Base-by-base conservation (phyloP, 2,113 vertebrate species). In the Oncorhynchus keta region DNA sequence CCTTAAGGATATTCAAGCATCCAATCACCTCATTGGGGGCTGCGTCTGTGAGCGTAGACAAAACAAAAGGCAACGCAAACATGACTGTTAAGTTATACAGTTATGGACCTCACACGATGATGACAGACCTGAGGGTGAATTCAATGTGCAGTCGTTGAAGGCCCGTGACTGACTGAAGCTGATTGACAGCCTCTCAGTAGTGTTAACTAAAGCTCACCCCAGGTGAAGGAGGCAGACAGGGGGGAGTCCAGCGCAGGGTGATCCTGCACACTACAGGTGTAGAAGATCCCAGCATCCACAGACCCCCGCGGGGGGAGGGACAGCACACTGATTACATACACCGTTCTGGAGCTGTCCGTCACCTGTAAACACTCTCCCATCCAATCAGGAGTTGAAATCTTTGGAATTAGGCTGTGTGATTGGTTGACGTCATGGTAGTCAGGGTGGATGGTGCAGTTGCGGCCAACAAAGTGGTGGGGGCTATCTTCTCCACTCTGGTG, bases 191-290 rank as follows among this genome's bases (percentile, higher is more conserved):
- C 20, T 24, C n/a, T 13, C 13, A 22, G 59, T 55, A 18, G 16
- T 3, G 16, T 20, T 57, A 20, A 57, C 20, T 18, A 22, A 22
- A 62, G n/a, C 59, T 92, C 82, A 90, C 89, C 80, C 77, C 83
- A 84, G 6, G 73, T 79, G 79, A 85, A 89, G 66, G 84, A 83
- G 5, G 86, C 75, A 11, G 73, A 78, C 32, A 92, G 84, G 7
- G 77, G 16, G 0, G 59, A 16, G 22, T 68, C 74, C 68, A 85
- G 67, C 6, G 85, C 82, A 0, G 85, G 84, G 57, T 90, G 92
- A 73, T 75, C 81, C 35, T 81, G 69, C 14, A 92, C 83, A 3
- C 55, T 12, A 65, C 89, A 90, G 0, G 70, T 85, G 64, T 86
- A 88, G 14, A 73, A 83, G 74, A 86, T 14, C 39, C 73, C 82